Conservation (phyloP, 2,113 vertebrate genomes). For the Callionymus lyra region DNA sequence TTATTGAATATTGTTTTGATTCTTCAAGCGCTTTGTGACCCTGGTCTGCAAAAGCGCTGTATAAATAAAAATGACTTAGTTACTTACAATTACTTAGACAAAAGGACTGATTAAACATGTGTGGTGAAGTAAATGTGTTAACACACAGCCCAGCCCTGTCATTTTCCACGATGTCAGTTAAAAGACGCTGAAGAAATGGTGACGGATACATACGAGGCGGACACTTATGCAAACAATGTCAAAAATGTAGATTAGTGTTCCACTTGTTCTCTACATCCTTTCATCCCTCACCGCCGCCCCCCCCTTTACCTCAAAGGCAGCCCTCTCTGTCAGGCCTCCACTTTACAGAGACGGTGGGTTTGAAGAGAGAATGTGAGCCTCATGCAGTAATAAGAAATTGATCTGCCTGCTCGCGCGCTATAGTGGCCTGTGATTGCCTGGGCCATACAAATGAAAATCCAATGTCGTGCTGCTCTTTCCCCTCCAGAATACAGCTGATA, state of each 20-base stretch:
- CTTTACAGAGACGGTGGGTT: slow-evolving; percentile 13
- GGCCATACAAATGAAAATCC: slow-evolving; percentile 62
- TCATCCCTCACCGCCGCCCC: background rate
- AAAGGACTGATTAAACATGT: too few relatives aligned
- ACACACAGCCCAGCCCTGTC: too few relatives aligned
- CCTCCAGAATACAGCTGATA: slow-evolving; percentile 49
- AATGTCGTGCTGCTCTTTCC: slow-evolving; percentile 42
- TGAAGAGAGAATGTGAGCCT: slow-evolving; percentile 47
- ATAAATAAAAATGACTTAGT: too few relatives aligned
- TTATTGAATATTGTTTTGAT: too few relatives aligned
- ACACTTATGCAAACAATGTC: too few relatives aligned
- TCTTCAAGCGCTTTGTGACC: too few relatives aligned
- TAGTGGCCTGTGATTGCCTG: slow-evolving; percentile 55
- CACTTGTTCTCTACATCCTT: background rate
- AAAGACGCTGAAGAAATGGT: slow-evolving; percentile 10
- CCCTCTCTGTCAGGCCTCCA: slow-evolving; percentile 1
- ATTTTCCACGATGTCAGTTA: too few relatives aligned
- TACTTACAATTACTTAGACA: too few relatives aligned
- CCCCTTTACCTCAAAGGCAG: too few relatives aligned
- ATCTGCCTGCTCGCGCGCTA: slow-evolving; percentile 48
- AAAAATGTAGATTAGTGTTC: slow-evolving; percentile 1
- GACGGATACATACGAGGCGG: slow-evolving; percentile 1
- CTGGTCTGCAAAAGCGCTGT: too few relatives aligned
- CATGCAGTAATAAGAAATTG: slow-evolving; percentile 62
- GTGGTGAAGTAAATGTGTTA: too few relatives aligned